These are phyloP conservation scores for Neoascia interrupta DNA, from an alignment of 2,888 invertebrate species.

Conservation along the genomic window DNA sequence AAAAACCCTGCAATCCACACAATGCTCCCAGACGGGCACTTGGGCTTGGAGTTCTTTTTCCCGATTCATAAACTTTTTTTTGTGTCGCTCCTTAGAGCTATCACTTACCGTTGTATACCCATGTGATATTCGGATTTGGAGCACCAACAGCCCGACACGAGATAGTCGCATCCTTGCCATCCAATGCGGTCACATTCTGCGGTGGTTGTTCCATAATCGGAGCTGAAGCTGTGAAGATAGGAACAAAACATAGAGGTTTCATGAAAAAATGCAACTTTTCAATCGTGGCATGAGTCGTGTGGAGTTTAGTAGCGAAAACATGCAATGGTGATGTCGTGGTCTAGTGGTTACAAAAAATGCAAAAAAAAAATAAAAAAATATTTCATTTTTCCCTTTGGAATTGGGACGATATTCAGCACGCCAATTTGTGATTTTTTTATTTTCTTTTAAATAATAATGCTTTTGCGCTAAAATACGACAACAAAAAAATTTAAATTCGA, in stretches of 20 bases:
- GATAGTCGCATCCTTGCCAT: conserved; percentile 95
- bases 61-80: conserved; percentile 5
- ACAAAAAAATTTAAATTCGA: not conserved
- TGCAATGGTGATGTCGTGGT: conserved; percentile 61
- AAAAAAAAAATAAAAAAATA: too few species aligned
- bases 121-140: conserved; percentile 93
- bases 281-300: conserved; percentile 32
- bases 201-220: conserved; percentile 93
- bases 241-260: conserved; percentile 33
- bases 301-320: conserved; percentile 26
- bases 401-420: conserved; percentile 58
- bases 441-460: conserved; percentile 8
- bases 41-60: conserved; percentile 11
- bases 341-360: conserved; percentile 36
- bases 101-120: conserved; percentile 93
- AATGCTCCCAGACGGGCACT: conserved; percentile 49
- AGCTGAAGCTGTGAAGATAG: conserved; percentile 85
- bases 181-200: conserved; percentile 92
- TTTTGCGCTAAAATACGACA: not conserved
- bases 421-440: conserved; percentile 46
- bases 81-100: conserved; percentile 30
- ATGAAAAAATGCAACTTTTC: conserved; percentile 26
- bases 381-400: conserved; percentile 1
- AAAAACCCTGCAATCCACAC: conserved; percentile 41
- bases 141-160: conserved; percentile 94